Evolutionary conservation across 2,797 vertebrate species (phyloP).

Genomic region (Typhlichthys subterraneus): DNA sequence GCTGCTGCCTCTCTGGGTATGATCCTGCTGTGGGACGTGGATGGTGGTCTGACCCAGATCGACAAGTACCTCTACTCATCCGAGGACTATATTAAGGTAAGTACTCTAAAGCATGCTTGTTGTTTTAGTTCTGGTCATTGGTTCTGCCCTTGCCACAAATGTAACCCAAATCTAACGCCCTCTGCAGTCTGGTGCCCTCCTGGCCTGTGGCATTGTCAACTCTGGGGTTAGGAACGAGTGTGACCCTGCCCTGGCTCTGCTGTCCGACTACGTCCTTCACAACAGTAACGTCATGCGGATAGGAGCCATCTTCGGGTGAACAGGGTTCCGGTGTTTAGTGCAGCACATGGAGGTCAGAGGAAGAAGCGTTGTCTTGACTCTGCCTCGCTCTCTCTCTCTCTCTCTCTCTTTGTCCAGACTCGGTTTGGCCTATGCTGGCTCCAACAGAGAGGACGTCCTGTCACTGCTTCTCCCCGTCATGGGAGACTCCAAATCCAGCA

Average conservation of each 20-base stretch:
- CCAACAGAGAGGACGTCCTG: slow-evolving; percentile 95
- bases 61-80: slow-evolving; percentile 99
- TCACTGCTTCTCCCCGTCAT: slow-evolving; percentile 95
- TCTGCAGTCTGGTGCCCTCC: slow-evolving; percentile 91
- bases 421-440: slow-evolving; percentile 96
- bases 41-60: slow-evolving; percentile 95
- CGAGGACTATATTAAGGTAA: slow-evolving; percentile 97
- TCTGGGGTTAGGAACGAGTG: slow-evolving; percentile 98
- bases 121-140: neutral
- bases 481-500: slow-evolving; percentile 97
- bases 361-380: neutral
- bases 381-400: slow-evolving; percentile 9
- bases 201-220: slow-evolving; percentile 97
- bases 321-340: neutral
- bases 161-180: neutral
- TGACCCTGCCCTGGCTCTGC: slow-evolving; percentile 93
- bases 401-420: slow-evolving; percentile 72
- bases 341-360: neutral
- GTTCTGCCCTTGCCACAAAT: neutral
- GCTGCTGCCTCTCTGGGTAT: slow-evolving; percentile 96
- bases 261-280: slow-evolving; percentile 96
- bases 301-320: slow-evolving; percentile 97
- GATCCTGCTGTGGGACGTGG: slow-evolving; percentile 97
- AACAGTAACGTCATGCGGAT: slow-evolving; percentile 98
- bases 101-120: neutral